These are phyloP conservation scores for Eremophila alpestris DNA, from an alignment of 2,797 vertebrate genomes.

Conservation along the genomic window DNA sequence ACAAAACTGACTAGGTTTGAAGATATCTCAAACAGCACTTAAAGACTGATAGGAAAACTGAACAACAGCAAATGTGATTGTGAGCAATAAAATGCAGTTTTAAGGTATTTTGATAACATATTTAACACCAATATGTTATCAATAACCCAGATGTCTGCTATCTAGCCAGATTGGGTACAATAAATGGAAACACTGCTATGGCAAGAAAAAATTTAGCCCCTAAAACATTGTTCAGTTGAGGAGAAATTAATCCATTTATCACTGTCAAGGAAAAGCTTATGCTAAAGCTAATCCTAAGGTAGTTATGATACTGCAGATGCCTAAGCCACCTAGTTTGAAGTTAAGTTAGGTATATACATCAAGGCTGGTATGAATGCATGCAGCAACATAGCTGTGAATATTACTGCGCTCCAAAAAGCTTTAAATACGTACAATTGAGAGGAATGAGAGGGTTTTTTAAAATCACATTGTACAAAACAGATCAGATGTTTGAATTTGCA, in stretches of 20 bases:
- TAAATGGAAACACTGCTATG: neutral
- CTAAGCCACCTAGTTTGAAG: neutral
- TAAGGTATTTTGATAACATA: neutral
- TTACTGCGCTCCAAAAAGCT: neutral
- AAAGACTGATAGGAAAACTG: neutral
- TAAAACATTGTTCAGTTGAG: neutral
- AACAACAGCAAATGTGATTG: neutral
- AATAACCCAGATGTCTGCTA: neutral
- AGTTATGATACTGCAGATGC: neutral
- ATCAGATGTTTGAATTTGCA: neutral
- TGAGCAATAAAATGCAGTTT: neutral
- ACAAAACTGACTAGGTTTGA: neutral
- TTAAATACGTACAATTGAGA: neutral
- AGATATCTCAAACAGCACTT: neutral
- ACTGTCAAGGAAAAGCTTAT: neutral
- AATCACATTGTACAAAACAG: neutral
- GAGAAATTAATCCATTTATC: neutral
- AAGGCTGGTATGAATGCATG: neutral
- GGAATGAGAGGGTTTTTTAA: neutral
- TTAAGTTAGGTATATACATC: neutral
- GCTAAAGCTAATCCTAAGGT: neutral
- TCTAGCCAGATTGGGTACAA: neutral
- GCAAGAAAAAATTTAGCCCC: neutral
- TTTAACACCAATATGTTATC: neutral
- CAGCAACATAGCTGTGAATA: neutral